Evolutionary conservation across 1,140 invertebrate genomes (phyloP), one percentile per base, ranked within the genome.

Genomic region (Chironomus striatipennis): DNA sequence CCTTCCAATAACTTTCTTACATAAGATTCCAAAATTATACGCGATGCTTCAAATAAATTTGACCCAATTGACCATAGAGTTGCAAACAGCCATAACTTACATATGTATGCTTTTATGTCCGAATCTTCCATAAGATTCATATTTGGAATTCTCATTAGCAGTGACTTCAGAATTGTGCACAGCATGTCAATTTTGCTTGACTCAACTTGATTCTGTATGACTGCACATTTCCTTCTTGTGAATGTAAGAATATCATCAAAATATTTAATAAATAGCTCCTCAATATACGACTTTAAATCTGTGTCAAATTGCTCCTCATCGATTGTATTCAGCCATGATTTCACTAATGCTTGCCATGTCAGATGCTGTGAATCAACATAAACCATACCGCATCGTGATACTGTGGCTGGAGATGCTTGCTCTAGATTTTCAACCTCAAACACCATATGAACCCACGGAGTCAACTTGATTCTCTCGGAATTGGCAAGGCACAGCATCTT

Each of bases 401-500:
- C 94, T 2, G 95, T 97, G 3, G 95, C 95, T 0, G 95, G 95
- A 0, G 92, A 93, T 0, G 92, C 92, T 83, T 93, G 90, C 4
- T 92, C 86, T 20, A 96, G 83, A 83, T 96, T 93, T 81, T 91
- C 90, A 2, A 95, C 93, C 85, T 96, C 94, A 84, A 96, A 97
- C 3, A 97, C 85, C 88, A 96, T 92, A 76, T 91, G 90, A 3
- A 92, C 88, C 79, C 90, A 91, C 0, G 90, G 87, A 0, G 91
- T 92, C 7, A 97, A 86, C 82, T 95, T 95, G 57, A 97, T 96
- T 76, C 94, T 88, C 81, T 97, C 95, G 2, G 92, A 93, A 83
- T 93, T 94, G 5, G 92, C 90, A 4, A 94, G 81, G 78, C 93
- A 95, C 0, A 95, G 82, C 90, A 96, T 96, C 84, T 97, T 97